phyloP scores from a whole-genome alignment of 2,797 vertebrate genomes.

The Sebastes goodei region DNA sequence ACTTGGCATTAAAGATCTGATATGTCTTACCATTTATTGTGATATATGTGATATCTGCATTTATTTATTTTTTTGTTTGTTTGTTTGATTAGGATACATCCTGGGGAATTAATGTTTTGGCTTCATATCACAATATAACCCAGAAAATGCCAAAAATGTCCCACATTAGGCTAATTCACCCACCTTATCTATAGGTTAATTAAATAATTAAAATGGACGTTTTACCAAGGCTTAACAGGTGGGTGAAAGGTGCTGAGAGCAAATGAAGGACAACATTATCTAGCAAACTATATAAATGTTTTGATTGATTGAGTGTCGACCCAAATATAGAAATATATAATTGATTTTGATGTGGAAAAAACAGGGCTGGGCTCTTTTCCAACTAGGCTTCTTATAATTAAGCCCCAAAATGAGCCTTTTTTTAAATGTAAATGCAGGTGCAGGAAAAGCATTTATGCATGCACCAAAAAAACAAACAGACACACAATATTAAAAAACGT shows the following conservation, averaged over 20 bases:
- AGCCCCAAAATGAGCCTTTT: not conserved
- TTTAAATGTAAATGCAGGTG: not conserved
- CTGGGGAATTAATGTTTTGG: too few relatives aligned
- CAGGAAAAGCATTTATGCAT: not conserved
- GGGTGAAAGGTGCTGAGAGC: not conserved
- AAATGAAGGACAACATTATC: not conserved
- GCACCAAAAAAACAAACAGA: not conserved
- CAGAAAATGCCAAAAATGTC: too few relatives aligned
- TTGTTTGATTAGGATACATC: too few relatives aligned
- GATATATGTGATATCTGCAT: too few relatives aligned
- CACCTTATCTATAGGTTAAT: not conserved
- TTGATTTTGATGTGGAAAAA: not conserved
- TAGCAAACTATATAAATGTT: not conserved
- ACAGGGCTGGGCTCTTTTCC: conserved; percentile 16
- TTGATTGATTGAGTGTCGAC: not conserved
- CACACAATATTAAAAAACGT: not conserved
- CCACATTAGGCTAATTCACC: not conserved
- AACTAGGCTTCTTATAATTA: not conserved
- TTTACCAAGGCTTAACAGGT: conserved; percentile 45
- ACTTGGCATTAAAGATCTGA: too few relatives aligned
- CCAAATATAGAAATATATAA: not conserved
- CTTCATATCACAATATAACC: too few relatives aligned
- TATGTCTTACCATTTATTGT: too few relatives aligned
- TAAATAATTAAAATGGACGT: not conserved
- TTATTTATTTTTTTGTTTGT: too few relatives aligned